Evolutionary conservation across 2,113 vertebrate genomes (phyloP).

Genomic region (Pygoscelis antarcticus): DNA sequence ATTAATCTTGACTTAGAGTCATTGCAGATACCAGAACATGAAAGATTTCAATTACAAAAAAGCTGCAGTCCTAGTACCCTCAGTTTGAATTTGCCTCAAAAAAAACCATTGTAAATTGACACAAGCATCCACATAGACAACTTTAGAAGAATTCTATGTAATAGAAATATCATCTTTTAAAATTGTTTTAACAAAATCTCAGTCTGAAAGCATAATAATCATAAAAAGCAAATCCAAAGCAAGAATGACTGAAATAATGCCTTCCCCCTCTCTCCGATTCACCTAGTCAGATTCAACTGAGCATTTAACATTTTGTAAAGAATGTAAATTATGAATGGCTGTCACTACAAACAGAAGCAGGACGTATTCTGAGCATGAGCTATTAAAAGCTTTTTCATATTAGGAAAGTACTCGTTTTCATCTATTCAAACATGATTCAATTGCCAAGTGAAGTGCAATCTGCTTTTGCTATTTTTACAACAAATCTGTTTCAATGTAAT

Average conservation of each 20-base stretch:
- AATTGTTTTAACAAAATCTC: neutral
- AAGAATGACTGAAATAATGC: neutral
- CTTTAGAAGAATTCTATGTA: neutral
- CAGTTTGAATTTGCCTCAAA: neutral
- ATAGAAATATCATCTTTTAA: neutral
- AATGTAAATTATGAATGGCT: neutral
- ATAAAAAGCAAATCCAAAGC: neutral
- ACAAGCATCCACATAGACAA: neutral
- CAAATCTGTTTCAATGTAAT: neutral
- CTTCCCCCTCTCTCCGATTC: neutral
- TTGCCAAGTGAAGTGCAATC: neutral
- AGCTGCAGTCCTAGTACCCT: neutral
- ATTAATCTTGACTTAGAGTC: neutral
- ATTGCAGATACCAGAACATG: neutral
- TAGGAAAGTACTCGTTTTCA: neutral
- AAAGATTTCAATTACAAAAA: neutral
- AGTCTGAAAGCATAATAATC: neutral
- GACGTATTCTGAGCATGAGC: neutral
- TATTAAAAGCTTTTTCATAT: neutral
- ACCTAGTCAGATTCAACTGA: neutral
- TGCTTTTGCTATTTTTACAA: neutral
- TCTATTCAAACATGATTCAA: neutral
- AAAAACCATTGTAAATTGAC: neutral
- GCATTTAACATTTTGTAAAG: neutral
- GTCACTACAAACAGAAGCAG: neutral